Percentiles rank a stretch among this genome's conserved stretches.
phyloP scores from a whole-genome alignment of 2,888 invertebrate species.

The Steinernema scapterisci region DNA sequence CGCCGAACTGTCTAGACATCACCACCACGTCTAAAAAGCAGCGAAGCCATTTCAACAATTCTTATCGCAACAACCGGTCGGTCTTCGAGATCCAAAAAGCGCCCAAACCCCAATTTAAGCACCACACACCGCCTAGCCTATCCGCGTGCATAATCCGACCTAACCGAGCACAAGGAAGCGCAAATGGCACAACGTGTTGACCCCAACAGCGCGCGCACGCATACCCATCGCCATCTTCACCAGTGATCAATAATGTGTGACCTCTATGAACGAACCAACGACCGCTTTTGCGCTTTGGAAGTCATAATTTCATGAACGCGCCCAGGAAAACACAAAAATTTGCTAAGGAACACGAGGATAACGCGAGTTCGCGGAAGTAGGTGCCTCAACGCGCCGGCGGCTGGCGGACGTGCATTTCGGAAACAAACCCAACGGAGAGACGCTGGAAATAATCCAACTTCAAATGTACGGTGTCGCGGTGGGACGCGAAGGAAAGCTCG shows the following conservation, averaged over 20 bases:
- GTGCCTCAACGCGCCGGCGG: neutral
- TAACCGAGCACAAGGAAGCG: neutral
- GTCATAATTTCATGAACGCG: neutral
- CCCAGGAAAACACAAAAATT: neutral
- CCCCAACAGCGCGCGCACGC: slow-evolving; percentile 15
- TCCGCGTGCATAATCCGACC: neutral
- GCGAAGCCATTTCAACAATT: neutral
- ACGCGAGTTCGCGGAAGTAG: too few species aligned
- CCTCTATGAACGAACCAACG: neutral
- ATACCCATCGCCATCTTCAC: neutral
- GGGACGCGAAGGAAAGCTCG: neutral
- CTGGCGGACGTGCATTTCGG: slow-evolving; percentile 22
- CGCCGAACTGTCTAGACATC: too few species aligned
- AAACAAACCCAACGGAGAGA: neutral
- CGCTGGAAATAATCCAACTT: slow-evolving; percentile 11
- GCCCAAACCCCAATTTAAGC: neutral
- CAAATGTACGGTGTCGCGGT: slow-evolving; percentile 12
- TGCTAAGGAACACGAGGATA: neutral
- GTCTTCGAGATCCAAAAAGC: too few species aligned
- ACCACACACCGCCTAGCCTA: neutral
- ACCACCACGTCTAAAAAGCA: too few species aligned
- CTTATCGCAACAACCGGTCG: too few species aligned
- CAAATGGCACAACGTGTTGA: neutral
- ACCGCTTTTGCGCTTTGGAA: neutral
- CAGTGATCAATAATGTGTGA: slow-evolving; percentile 30